Percentiles rank a stretch among this genome's conserved stretches.
phyloP scores from a whole-genome alignment of 2,113 vertebrate genomes.

The human (Homo sapiens) region GRCh38 chr9:1335001-1335500 shows the following conservation, averaged over 20 bases:
- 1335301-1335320: not conserved
- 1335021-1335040: not conserved
- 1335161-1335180: not conserved
- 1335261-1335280: rapidly evolving
- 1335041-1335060: not conserved
- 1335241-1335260: not conserved
- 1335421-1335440: not conserved
- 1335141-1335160: not conserved
- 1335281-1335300: not conserved
- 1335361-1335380: not conserved
- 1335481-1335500: not conserved
- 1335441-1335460: not conserved
- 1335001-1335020: not conserved
- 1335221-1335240: not conserved
- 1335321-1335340: not conserved
- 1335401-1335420: not conserved
- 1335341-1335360: not conserved
- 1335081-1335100: not conserved
- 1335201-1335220: not conserved
- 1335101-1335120: not conserved
- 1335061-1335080: not conserved
- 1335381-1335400: no score
- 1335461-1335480: not conserved
- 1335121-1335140: not conserved
- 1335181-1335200: not conserved